Conservation (phyloP, 2,888 invertebrate species). For the Taphrorychus bicolor region DNA sequence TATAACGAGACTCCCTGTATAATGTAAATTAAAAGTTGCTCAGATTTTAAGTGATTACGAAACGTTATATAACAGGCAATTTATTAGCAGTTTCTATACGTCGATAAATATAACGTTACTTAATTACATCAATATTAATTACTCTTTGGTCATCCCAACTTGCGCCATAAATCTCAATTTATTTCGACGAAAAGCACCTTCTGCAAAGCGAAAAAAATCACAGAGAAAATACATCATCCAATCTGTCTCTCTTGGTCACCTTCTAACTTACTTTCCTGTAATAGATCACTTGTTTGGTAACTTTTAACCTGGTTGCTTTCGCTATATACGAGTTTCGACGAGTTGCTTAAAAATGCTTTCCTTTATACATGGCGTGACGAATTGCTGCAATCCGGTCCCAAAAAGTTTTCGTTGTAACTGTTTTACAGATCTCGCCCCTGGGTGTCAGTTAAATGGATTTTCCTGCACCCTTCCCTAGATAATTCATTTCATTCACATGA, state of each 20-base stretch:
- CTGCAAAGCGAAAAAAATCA: constrained; percentile 7
- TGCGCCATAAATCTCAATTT: constrained; percentile 19
- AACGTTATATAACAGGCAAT: no score
- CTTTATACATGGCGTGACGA: constrained; percentile 6
- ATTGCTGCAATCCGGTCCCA: constrained; percentile 2
- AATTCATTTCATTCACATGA: background rate
- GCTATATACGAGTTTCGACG: background rate
- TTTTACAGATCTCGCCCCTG: constrained; percentile 5
- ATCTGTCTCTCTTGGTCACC: constrained; percentile 24
- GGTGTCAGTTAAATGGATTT: background rate
- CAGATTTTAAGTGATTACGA: no score
- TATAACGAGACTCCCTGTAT: no score
- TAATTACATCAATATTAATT: no score
- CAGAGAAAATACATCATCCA: constrained; percentile 17
- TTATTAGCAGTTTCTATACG: no score
- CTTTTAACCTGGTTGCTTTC: constrained; percentile 19
- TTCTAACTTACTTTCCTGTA: constrained; percentile 21
- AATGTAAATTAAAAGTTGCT: no score
- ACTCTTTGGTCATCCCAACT: background rate
- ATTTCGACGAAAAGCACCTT: background rate
- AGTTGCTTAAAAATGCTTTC: constrained; percentile 13
- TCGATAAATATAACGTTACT: no score
- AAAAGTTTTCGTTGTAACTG: background rate
- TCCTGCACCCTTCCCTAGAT: background rate
- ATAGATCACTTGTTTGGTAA: constrained; percentile 32